Evolutionary conservation across 2,888 invertebrate species (phyloP).

Genomic region (Calliphora vomitoria): DNA sequence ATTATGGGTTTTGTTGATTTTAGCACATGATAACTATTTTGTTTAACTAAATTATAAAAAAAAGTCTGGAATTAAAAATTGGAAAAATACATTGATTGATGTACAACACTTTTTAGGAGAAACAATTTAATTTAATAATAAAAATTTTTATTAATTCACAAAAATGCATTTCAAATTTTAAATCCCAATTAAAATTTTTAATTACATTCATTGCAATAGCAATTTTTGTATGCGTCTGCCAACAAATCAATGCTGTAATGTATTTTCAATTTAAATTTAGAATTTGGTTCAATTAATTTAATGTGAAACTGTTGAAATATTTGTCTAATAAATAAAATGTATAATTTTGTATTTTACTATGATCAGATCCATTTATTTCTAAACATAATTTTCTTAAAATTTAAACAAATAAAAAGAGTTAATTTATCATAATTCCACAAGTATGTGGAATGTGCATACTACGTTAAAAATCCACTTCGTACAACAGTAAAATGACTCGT

Average conservation of each 20-base stretch:
- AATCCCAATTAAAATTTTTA: not conserved
- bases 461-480: not conserved
- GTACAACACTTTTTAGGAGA: not conserved
- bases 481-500: not conserved
- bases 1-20: slow-evolving; percentile 3
- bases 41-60: slow-evolving; percentile 5
- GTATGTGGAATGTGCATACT: too few species aligned
- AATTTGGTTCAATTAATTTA: too few species aligned
- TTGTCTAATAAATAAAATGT: too few species aligned
- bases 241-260: not conserved
- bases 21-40: not conserved
- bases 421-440: too few species aligned
- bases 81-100: not conserved
- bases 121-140: not conserved
- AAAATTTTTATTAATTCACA: not conserved
- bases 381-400: too few species aligned
- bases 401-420: too few species aligned
- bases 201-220: not conserved
- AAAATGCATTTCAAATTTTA: not conserved
- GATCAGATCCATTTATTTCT: too few species aligned
- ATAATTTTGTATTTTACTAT: too few species aligned
- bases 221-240: not conserved
- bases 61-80: not conserved
- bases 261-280: too few species aligned
- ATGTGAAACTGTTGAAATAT: too few species aligned